Base-by-base conservation (phyloP, 2,888 invertebrate species). In the Nymphalis c-album region DNA sequence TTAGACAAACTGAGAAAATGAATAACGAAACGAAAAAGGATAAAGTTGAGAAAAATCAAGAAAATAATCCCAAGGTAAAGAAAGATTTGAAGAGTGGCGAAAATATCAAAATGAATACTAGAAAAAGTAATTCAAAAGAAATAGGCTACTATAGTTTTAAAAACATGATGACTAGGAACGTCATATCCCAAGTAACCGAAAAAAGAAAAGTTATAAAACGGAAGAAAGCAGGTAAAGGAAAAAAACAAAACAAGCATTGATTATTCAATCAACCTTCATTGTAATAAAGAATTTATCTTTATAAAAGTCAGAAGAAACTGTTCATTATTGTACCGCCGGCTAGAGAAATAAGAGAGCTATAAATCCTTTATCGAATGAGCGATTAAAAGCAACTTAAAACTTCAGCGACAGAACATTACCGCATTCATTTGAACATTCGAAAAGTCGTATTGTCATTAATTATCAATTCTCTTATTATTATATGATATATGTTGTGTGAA, bases 71-170 rank as follows among this genome's bases (percentile, higher is more conserved):
- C 10, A 47, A 47, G 48, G 16, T 48, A 58, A 53, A 78, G 74
- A 69, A 60, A 66, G 26, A 18, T 53, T 20, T 60, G 16, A 53
- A 60, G 63, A 62, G 20, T 26, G 66, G 61, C 18, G 65, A 74
- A 67, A 68, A 68, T 59, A 63, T 70, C 8, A 76, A 72, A 66
- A 77, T 79, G 31, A 75, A 61, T 60, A 87, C 85, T 7, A 80
- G 87, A 69, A 70, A 66, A 47, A 79, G 78, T 64, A 87, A 86
- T 71, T 70, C 69, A 5, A 88, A 86, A 71, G 84, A 83, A 64
- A 78, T 78, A n/a, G 87, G 88, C 3, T 87, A 81, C 75, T 88
- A 88, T 69, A 82, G 80, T 66, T 87, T 80, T 68, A 79, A 80
- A 65, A 83, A 80, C 60, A 87, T 87, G 85, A 77, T 86, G 81